Conservation (phyloP, 2,797 vertebrate species). For the Hirundo rustica region DNA sequence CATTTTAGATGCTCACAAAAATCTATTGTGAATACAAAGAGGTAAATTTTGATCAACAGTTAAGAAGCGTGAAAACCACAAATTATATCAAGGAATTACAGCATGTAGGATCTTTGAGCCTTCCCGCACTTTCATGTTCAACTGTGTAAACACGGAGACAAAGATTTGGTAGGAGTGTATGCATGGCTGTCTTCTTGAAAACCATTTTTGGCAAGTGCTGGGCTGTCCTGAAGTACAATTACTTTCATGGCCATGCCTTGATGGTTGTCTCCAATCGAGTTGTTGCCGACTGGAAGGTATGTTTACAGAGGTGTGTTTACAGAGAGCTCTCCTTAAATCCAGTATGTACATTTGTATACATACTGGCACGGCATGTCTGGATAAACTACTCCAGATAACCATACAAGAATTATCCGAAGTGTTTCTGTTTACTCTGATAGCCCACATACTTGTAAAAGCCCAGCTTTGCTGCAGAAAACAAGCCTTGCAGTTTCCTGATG, state of each 20-base stretch:
- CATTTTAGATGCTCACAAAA: neutral
- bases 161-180: neutral
- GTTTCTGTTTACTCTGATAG: neutral
- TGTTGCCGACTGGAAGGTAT: neutral
- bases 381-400: neutral
- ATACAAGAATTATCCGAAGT: neutral
- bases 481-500: neutral
- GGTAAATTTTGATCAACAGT: accelerated
- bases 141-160: neutral
- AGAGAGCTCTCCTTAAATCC: neutral
- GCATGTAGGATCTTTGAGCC: neutral
- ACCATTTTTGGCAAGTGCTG: neutral
- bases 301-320: slow-evolving; percentile 12
- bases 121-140: neutral
- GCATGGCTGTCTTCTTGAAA: neutral
- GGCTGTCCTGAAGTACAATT: neutral
- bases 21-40: neutral
- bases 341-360: neutral
- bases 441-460: neutral
- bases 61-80: neutral
- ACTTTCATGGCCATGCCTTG: neutral
- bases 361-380: neutral
- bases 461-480: neutral
- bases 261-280: neutral
- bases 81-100: neutral